Conservation (phyloP, 53 echinoderm and acorn worm genomes). For the Glandiceps talaboti region DNA sequence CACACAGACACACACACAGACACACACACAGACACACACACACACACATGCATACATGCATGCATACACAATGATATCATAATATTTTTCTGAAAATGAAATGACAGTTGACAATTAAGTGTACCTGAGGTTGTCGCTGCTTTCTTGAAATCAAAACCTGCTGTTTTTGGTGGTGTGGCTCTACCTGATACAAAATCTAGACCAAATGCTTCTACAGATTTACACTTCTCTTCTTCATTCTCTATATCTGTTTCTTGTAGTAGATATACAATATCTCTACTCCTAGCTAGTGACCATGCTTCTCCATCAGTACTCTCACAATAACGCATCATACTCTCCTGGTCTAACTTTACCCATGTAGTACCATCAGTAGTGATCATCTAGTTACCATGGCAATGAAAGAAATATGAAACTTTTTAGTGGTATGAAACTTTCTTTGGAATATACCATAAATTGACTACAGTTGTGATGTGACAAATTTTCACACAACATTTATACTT, state of each 20-base stretch:
- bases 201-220: not conserved
- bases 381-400: not conserved
- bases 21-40: not conserved
- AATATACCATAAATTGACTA: too few relatives aligned
- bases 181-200: conserved; percentile 1
- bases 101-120: too few relatives aligned
- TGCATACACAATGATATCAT: not conserved
- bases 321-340: conserved; percentile 78
- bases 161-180: conserved; percentile 8
- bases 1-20: too few relatives aligned
- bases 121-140: conserved; percentile 9
- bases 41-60: not conserved
- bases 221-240: conserved; percentile 38
- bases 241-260: conserved; percentile 42
- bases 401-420: not conserved
- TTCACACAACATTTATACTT: too few relatives aligned
- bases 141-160: conserved; percentile 88
- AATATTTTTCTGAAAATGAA: too few relatives aligned
- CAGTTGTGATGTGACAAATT: too few relatives aligned
- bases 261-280: conserved; percentile 53
- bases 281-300: conserved; percentile 77
- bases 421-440: too few relatives aligned
- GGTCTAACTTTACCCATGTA: conserved; percentile 83
- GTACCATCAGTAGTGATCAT: conserved; percentile 42
- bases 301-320: conserved; percentile 93